phyloP scores from a whole-genome alignment of 2,113 vertebrate species.

The Tylochromis polylepis region DNA sequence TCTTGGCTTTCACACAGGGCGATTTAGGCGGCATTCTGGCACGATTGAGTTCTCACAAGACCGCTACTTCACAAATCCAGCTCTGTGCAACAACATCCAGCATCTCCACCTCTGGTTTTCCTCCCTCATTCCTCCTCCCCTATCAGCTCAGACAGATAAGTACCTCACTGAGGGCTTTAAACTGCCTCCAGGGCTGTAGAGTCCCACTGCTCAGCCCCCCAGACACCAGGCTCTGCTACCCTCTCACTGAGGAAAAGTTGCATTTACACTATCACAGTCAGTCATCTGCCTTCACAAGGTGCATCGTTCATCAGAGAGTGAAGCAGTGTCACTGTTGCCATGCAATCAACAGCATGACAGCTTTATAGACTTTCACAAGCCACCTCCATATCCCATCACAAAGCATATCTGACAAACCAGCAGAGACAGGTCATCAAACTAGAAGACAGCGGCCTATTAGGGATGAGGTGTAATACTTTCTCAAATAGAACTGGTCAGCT shows the following conservation, averaged over 20 bases:
- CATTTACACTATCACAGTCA: not conserved
- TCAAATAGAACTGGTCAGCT: not conserved
- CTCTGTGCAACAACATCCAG: not conserved
- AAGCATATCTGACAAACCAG: constrained; percentile 20
- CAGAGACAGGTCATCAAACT: not conserved
- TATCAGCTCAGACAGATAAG: constrained; percentile 32
- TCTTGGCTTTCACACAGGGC: not conserved
- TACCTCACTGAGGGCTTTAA: constrained; percentile 23
- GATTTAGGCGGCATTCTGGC: constrained; percentile 1
- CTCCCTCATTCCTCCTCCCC: not conserved
- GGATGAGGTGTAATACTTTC: not conserved
- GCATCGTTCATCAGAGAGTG: constrained; percentile 17
- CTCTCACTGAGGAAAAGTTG: not conserved
- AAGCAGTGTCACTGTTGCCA: not conserved
- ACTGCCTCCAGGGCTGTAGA: not conserved
- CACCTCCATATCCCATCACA: constrained; percentile 9
- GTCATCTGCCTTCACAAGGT: constrained; percentile 17
- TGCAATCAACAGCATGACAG: constrained; percentile 32
- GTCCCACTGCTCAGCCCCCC: not conserved
- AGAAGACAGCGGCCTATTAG: not conserved
- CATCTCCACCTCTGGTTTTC: not conserved
- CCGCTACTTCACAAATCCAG: not conserved
- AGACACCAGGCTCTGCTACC: not conserved
- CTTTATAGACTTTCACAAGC: constrained; percentile 37
- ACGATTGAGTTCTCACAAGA: not conserved